phyloP scores from a whole-genome alignment of 1,140 invertebrate genomes.

The Drosophila miranda region DNA sequence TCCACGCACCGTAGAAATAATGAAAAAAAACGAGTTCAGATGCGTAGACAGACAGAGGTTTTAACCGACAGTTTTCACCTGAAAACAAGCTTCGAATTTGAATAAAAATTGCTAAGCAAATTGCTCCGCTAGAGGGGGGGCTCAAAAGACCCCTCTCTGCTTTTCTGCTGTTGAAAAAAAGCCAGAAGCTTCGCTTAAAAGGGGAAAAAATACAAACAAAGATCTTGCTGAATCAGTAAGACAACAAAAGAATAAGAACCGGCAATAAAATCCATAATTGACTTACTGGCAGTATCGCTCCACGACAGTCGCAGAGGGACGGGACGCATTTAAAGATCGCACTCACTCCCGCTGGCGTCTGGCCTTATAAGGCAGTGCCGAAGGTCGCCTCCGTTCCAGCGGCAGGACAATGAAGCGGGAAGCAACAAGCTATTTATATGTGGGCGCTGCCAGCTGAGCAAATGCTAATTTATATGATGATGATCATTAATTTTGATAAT shows the following conservation, averaged over 20 bases:
- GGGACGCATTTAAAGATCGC: constrained; percentile 1
- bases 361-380: neutral
- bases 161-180: constrained; percentile 38
- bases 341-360: neutral
- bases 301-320: constrained; percentile 13
- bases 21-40: constrained; percentile 46
- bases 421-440: neutral
- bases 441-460: neutral
- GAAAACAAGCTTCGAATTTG: constrained; percentile 48
- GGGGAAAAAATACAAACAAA: constrained; percentile 19
- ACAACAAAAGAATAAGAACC: constrained; percentile 16
- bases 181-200: constrained; percentile 20
- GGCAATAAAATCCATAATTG: no score
- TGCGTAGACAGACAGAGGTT: constrained; percentile 54
- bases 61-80: constrained; percentile 28
- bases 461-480: constrained; percentile 10
- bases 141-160: constrained; percentile 4
- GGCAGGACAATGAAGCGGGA: constrained; percentile 21
- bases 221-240: constrained; percentile 42
- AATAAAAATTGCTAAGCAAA: constrained; percentile 19
- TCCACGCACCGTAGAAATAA: constrained; percentile 39
- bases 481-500: neutral
- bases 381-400: constrained; percentile 11
- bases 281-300: neutral
- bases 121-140: neutral